phyloP scores from a whole-genome alignment of 2,113 vertebrate species.

The Lipophrys pholis region DNA sequence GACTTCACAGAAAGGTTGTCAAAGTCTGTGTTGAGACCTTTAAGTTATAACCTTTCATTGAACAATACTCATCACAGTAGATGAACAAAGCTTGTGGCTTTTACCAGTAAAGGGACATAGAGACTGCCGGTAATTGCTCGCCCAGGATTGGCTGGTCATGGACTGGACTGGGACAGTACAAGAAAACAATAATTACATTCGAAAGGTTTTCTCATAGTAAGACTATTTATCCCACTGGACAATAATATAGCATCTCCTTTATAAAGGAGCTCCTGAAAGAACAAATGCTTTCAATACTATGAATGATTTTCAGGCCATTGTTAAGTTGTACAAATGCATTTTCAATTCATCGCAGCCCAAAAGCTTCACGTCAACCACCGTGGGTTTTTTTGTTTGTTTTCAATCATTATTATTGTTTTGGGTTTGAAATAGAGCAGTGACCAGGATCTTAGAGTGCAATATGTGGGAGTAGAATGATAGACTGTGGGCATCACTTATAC shows the following conservation, averaged over 20 bases:
- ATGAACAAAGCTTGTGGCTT: slow-evolving; percentile 38
- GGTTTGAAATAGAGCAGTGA: not conserved
- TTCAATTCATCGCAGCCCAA: slow-evolving; percentile 4
- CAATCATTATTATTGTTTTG: slow-evolving; percentile 7
- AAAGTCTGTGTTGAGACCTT: slow-evolving; percentile 33
- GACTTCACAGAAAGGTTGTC: not conserved
- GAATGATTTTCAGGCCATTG: slow-evolving; percentile 37
- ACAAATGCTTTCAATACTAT: slow-evolving; percentile 33
- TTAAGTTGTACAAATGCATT: slow-evolving; percentile 44
- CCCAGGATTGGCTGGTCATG: slow-evolving; percentile 15
- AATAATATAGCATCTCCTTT: slow-evolving; percentile 6
- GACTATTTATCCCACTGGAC: slow-evolving; percentile 17
- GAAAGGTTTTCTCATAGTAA: not conserved
- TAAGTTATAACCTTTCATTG: slow-evolving; percentile 1
- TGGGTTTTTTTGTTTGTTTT: not conserved
- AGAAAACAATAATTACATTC: slow-evolving; percentile 26
- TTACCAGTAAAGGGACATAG: slow-evolving; percentile 28
- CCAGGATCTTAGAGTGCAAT: not conserved
- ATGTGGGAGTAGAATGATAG: not conserved
- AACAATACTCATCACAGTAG: slow-evolving; percentile 25
- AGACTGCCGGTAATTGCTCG: slow-evolving; percentile 29
- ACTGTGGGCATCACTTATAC: not conserved
- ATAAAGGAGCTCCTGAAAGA: slow-evolving; percentile 6
- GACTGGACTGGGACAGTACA: slow-evolving; percentile 11
- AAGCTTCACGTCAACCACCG: not conserved